phyloP scores from a whole-genome alignment of 1,140 invertebrate species.

The Scylla paramamosain region DNA sequence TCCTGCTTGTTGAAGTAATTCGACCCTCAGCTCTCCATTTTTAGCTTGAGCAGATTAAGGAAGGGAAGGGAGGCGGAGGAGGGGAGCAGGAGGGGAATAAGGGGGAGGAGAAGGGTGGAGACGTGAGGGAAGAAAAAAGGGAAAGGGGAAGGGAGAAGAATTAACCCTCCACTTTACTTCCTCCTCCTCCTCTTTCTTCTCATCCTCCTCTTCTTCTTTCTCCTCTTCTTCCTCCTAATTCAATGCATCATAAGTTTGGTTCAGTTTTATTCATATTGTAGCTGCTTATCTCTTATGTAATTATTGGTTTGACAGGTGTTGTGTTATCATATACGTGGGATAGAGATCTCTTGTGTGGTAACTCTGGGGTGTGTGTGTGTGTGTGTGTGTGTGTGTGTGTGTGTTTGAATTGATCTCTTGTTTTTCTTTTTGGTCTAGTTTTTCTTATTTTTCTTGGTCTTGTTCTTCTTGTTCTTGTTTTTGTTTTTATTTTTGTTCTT shows the following conservation, averaged over 20 bases:
- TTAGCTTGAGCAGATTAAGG: neutral
- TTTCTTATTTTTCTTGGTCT: no score
- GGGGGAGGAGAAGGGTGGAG: neutral
- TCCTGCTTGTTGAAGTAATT: neutral
- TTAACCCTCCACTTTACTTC: neutral
- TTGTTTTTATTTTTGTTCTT: no score
- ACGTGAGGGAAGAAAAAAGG: neutral
- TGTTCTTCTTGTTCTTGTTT: no score
- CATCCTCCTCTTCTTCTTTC: neutral
- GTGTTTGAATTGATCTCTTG: neutral
- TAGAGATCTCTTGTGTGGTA: no score
- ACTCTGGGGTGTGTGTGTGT: neutral
- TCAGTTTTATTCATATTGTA: no score
- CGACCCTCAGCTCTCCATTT: neutral
- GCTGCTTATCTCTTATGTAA: no score
- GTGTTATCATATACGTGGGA: no score
- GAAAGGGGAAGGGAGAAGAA: neutral
- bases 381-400: conserved; percentile 41
- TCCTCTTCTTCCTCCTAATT: neutral
- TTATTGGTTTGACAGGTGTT: no score
- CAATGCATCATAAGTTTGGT: no score
- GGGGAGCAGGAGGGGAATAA: neutral
- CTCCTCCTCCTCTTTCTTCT: neutral
- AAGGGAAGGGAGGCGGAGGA: neutral
- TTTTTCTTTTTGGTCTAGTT: neutral